Base-by-base conservation (phyloP, 2,113 vertebrate genomes). In the Chaetorhynchus papuensis region DNA sequence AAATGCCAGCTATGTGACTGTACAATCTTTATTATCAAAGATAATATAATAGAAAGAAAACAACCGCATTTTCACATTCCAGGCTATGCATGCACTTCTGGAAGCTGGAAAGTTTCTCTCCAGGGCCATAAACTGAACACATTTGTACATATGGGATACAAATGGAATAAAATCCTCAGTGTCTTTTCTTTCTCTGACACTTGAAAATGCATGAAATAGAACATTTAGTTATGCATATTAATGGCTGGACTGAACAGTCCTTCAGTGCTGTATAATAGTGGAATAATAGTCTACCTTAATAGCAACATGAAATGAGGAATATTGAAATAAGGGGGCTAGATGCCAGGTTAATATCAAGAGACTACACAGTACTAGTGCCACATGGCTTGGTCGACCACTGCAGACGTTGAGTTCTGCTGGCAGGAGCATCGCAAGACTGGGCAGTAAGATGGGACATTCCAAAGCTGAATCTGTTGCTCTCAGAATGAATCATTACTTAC, bases 291-390 rank as follows among this genome's bases (percentile, higher is more conserved):
- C 85, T 65, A 94, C 90, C 85, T 97, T 94, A 95, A 92, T 45
- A 92, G 64, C 90, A 83, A 70, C 52, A 41, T 5, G 3, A 81
- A 93, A 93, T 86, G 59, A 95, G 69, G 82, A 97, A 86, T 86
- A 88, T 68, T 96, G 88, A 96, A 96, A 96, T 86, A 88, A 86
- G 44, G 71, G 60, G 94, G 91, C 87, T 89, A 63, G 83, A 59
- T 94, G 93, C 94, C 96, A 97, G 94, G 82, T 80, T 90, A 86
- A n/a, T 93, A 95, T 81, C 96, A 90, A 96, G 94, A 96, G 93
- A 94, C 74, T 79, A 31, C 76, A 75, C 44, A 92, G 71, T 66
- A 44, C 75, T 37, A 88, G 83, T 93, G 90, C 92, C 96, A 96
- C 96, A 96, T 96, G 95, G 90, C 88, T 96, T 90, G 76, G 72